These are phyloP conservation scores for Aphelenchoides fujianensis DNA, from an alignment of 1,140 invertebrate species.

Conservation along the genomic window DNA sequence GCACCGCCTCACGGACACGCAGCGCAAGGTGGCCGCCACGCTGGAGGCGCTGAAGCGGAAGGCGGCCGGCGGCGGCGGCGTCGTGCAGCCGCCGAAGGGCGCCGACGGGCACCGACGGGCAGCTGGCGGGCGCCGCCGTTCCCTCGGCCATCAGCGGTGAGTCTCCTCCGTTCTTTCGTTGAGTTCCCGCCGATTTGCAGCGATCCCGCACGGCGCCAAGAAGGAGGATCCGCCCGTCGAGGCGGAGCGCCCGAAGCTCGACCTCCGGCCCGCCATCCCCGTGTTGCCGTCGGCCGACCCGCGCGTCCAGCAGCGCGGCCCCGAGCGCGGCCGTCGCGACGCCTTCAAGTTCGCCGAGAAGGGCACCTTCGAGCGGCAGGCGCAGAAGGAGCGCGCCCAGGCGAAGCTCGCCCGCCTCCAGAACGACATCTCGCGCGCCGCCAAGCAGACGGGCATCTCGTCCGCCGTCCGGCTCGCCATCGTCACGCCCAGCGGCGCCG, in stretches of 20 bases:
- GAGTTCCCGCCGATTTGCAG: too few relatives aligned
- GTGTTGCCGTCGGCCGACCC: too few relatives aligned
- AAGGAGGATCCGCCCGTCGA: too few relatives aligned
- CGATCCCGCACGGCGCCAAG: not conserved
- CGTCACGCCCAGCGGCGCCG: slow-evolving; percentile 75
- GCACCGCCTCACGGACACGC: slow-evolving; percentile 11
- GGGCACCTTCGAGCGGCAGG: slow-evolving; percentile 81
- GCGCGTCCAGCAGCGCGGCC: too few relatives aligned
- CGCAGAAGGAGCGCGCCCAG: slow-evolving; percentile 84
- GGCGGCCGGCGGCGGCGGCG: slow-evolving; percentile 23
- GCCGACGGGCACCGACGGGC: not conserved
- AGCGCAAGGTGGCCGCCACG: slow-evolving; percentile 27
- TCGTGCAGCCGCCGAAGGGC: slow-evolving; percentile 26
- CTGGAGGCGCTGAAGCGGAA: too few relatives aligned
- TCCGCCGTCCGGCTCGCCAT: slow-evolving; percentile 91
- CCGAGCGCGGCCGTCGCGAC: slow-evolving; percentile 37
- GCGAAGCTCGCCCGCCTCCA: slow-evolving; percentile 67
- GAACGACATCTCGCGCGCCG: slow-evolving; percentile 92
- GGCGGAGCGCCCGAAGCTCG: too few relatives aligned
- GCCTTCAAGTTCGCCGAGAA: slow-evolving; percentile 86
- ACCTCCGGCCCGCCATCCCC: too few relatives aligned
- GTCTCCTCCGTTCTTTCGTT: too few relatives aligned
- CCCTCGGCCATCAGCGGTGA: too few relatives aligned
- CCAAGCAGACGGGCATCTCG: slow-evolving; percentile 94
- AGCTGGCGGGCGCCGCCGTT: too few relatives aligned